Evolutionary conservation across 2,113 vertebrate genomes (phyloP), one percentile per base, ranked within the genome.

Genomic region (Prolemur simus): DNA sequence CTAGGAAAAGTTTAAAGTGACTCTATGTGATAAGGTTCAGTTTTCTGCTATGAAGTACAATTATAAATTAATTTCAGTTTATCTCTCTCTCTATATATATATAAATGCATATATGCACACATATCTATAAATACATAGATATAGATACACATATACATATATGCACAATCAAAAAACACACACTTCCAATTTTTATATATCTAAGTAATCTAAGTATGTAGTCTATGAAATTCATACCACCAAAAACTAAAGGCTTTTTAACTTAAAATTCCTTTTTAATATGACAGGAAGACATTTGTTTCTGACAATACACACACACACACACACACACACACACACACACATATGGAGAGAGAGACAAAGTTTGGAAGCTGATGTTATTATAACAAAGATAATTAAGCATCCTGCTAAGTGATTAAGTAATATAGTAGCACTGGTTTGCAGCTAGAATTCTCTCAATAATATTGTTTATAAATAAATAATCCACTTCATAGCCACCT

Each of bases 401-500:
- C 15, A 74, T 34, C 12, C 5, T 68, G 0, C 6, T 95, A 89
- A 80, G 27, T 86, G 7, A 86, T 58, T 89, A 77, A 71, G 20
- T 76, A 63, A 60, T 80, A 69, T 54, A 73, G 13, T 18, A 58
- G 42, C 42, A 82, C 45, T 58, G 11, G 11, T 86, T 82, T 86
- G 1, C 0, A 47, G 32, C 52, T 60, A 85, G 42, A 3, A 56
- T 56, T 87, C 6, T 92, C 69, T 85, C 15, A 47, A 27, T 63
- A 60, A 42, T 52, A 91, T n/a, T 80, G 5, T 81, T 96, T 95
- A 81, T 45, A 68, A 83, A n/a, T n/a, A n/a, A 86, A 64, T 58
- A 42, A 76, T 60, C 20, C 47, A 10, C 45, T 86, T 80, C 11
- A 47, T 74, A 80, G 49, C 2, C 23, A 20, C 45, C 32, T 73